Evolutionary conservation across 2,888 invertebrate species (phyloP).

Genomic region (Parnassius mnemosyne): DNA sequence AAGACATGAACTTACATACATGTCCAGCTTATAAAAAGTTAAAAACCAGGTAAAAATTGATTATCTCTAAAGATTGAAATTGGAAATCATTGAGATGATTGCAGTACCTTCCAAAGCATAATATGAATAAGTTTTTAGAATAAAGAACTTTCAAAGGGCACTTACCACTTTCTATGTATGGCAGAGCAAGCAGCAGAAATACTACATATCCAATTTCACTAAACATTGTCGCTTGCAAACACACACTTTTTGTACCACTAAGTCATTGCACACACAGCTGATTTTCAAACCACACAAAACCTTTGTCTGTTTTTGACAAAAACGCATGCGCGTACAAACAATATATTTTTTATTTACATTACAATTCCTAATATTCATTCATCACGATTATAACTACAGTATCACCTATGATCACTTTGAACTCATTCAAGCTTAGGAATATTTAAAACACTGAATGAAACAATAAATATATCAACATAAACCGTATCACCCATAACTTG

Average conservation of each 20-base stretch:
- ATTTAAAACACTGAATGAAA: constrained; percentile 51
- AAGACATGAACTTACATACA: no score
- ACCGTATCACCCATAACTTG: constrained; percentile 38
- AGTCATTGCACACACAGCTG: constrained; percentile 82
- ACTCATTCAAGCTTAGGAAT: constrained; percentile 38
- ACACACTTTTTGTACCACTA: constrained; percentile 73
- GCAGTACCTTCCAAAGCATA: not conserved
- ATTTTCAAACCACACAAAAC: constrained; percentile 81
- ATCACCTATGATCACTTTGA: constrained; percentile 42
- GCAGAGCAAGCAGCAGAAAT: constrained; percentile 84
- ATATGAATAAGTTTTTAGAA: not conserved
- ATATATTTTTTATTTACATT: constrained; percentile 78
- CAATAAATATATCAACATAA: constrained; percentile 67
- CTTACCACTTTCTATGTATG: constrained; percentile 87
- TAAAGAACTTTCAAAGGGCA: constrained; percentile 32
- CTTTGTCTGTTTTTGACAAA: constrained; percentile 80
- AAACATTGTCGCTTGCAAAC: constrained; percentile 79
- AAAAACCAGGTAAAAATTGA: no score
- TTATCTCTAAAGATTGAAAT: no score
- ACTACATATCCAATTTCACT: constrained; percentile 84
- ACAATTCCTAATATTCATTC: constrained; percentile 52
- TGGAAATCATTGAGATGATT: not conserved
- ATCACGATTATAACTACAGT: constrained; percentile 43
- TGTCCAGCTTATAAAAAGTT: no score
- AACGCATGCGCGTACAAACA: constrained; percentile 80